Percentiles rank a stretch among this genome's conserved stretches.
Evolutionary conservation across 92 coral and sea anemone genomes (phyloP).

Genomic region (Bergia puertoricense): DNA sequence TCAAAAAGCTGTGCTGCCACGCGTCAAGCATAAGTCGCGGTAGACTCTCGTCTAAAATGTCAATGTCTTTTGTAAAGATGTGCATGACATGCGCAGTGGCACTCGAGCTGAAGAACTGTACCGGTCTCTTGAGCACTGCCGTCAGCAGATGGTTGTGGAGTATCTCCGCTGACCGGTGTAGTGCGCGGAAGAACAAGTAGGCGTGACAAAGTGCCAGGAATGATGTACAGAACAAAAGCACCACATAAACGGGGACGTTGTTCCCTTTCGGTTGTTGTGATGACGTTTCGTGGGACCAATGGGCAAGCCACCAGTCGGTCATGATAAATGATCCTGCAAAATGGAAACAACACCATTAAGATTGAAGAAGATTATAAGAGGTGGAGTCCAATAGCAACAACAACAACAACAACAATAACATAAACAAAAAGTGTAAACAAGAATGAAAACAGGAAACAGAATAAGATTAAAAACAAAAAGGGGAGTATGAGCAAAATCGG

Average conservation of each 20-base stretch:
- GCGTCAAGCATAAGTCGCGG: conserved; percentile 59
- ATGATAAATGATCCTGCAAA: conserved; percentile 46
- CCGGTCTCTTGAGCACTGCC: conserved; percentile 59
- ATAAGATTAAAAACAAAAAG: too few species aligned
- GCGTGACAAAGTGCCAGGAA: conserved; percentile 50
- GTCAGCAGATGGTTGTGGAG: conserved; percentile 57
- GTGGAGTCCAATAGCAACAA: background rate
- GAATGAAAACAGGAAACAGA: too few species aligned
- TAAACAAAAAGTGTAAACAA: too few species aligned
- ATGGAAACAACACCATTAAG: background rate
- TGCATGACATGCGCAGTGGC: conserved; percentile 59
- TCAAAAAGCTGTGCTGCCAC: conserved; percentile 52
- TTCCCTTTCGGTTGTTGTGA: conserved; percentile 22
- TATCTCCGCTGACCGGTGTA: conserved; percentile 55
- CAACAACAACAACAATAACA: background rate
- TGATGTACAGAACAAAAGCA: conserved; percentile 47
- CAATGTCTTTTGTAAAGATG: conserved; percentile 58
- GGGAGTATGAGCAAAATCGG: too few species aligned
- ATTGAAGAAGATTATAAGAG: background rate
- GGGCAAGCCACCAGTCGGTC: conserved; percentile 67
- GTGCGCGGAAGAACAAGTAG: conserved; percentile 53
- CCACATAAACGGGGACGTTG: conserved; percentile 55
- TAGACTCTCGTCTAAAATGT: conserved; percentile 57
- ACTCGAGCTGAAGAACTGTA: conserved; percentile 58
- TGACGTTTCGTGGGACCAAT: conserved; percentile 39